Percentiles rank a stretch among this genome's conserved stretches.
Conservation (phyloP, 2,888 invertebrate species). For the Tineola bisselliella region DNA sequence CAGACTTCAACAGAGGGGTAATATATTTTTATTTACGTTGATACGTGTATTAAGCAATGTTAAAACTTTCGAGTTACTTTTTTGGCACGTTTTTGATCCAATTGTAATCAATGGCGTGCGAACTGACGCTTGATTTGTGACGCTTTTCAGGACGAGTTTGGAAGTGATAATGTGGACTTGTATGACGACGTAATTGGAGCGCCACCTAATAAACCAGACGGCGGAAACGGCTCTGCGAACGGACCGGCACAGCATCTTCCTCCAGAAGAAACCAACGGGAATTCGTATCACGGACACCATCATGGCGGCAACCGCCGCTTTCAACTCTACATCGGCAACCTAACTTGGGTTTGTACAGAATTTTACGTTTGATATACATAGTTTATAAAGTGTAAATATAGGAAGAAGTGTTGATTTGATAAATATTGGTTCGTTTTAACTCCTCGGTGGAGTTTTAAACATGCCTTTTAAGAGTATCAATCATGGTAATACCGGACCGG, state of each 20-base stretch:
- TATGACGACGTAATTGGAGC: constrained; percentile 96
- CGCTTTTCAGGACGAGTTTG: constrained; percentile 76
- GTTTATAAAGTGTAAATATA: constrained; percentile 48
- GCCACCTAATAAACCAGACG: constrained; percentile 71
- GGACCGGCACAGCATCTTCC: constrained; percentile 63
- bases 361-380: constrained; percentile 41
- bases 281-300: constrained; percentile 75
- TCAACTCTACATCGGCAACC: constrained; percentile 96
- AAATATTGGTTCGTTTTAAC: background rate
- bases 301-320: constrained; percentile 81
- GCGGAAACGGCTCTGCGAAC: constrained; percentile 67
- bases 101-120: background rate
- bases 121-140: constrained; percentile 8
- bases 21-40: constrained; percentile 16
- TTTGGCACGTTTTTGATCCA: background rate
- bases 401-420: constrained; percentile 20
- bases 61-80: background rate
- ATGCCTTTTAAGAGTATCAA: background rate
- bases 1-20: constrained; percentile 79
- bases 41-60: background rate
- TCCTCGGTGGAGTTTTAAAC: background rate
- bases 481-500: background rate
- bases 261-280: constrained; percentile 76
- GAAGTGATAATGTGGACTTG: constrained; percentile 89
- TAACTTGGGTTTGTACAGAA: constrained; percentile 89